These are phyloP conservation scores for Trinectes maculatus DNA, from an alignment of 2,113 vertebrate genomes.

Conservation along the genomic window DNA sequence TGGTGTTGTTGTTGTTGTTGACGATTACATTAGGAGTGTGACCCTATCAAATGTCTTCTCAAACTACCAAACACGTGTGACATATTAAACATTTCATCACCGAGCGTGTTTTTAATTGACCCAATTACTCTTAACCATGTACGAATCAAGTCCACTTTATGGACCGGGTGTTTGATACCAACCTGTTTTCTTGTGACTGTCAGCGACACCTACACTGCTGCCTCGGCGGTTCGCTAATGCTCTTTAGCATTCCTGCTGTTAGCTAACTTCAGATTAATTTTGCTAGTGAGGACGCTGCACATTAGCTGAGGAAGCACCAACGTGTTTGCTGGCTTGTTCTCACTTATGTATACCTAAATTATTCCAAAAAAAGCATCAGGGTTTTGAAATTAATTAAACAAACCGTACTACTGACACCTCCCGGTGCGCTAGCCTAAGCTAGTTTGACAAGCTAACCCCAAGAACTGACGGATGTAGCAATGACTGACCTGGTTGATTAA, in stretches of 20 bases:
- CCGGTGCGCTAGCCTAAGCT: constrained; percentile 4
- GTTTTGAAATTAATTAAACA: not conserved
- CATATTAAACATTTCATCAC: not conserved
- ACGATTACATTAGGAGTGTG: not conserved
- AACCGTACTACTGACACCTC: not conserved
- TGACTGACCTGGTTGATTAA: constrained; percentile 65
- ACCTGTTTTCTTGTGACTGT: constrained; percentile 11
- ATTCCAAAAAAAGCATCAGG: rapidly evolving
- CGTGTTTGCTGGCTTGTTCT: not conserved
- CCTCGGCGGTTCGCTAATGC: constrained; percentile 7
- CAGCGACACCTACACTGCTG: constrained; percentile 20
- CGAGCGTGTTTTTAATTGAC: not conserved
- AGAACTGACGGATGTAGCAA: constrained; percentile 25
- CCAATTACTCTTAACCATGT: not conserved
- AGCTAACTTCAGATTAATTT: constrained; percentile 4
- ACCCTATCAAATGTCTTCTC: rapidly evolving
- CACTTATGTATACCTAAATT: not conserved
- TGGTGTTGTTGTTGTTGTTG: constrained; percentile 10
- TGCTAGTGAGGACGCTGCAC: constrained; percentile 1
- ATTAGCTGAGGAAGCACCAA: not conserved
- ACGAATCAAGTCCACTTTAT: not conserved
- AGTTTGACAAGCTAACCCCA: constrained; percentile 38
- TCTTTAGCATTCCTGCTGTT: constrained; percentile 12
- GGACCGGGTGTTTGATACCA: not conserved
- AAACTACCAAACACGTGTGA: not conserved